These are phyloP conservation scores for Thalassoma bifasciatum DNA, from an alignment of 2,113 vertebrate genomes.

Conservation along the genomic window DNA sequence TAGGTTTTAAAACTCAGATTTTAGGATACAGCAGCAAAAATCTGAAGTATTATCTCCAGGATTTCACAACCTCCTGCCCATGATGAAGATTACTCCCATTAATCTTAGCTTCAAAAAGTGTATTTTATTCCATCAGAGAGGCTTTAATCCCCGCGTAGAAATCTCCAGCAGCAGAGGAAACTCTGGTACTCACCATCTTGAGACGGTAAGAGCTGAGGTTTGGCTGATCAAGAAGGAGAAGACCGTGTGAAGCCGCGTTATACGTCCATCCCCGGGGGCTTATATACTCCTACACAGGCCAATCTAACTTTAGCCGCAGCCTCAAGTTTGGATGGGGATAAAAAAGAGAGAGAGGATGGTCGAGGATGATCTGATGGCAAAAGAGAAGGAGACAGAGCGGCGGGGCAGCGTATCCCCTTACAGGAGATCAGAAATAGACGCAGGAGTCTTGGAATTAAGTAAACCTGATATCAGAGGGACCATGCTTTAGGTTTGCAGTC, in stretches of 20 bases:
- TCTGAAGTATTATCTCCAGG: background rate
- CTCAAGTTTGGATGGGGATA: constrained; percentile 83
- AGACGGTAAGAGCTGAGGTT: constrained; percentile 77
- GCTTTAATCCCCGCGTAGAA: constrained; percentile 29
- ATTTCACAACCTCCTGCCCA: constrained; percentile 2
- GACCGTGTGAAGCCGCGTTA: constrained; percentile 80
- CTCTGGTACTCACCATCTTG: constrained; percentile 84
- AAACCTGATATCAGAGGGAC: constrained; percentile 81
- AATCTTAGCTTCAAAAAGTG: background rate
- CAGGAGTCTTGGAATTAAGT: constrained; percentile 84
- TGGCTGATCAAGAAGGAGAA: constrained; percentile 79
- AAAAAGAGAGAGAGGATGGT: constrained; percentile 58
- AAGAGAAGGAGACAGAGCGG: constrained; percentile 75
- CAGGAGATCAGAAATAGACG: constrained; percentile 83
- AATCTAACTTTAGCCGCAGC: constrained; percentile 83
- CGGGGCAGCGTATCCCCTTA: constrained; percentile 78
- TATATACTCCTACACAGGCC: constrained; percentile 76
- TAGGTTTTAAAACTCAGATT: background rate
- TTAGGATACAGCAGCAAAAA: constrained; percentile 15
- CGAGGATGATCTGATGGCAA: constrained; percentile 58
- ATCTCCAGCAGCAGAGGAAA: constrained; percentile 46
- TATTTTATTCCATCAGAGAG: constrained; percentile 50
- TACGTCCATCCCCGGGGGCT: constrained; percentile 60
- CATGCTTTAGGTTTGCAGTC: constrained; percentile 55
- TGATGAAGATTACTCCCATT: constrained; percentile 2